phyloP scores from a whole-genome alignment of 92 coral and sea anemone species.

The Hydrozoanthus gracilis region DNA sequence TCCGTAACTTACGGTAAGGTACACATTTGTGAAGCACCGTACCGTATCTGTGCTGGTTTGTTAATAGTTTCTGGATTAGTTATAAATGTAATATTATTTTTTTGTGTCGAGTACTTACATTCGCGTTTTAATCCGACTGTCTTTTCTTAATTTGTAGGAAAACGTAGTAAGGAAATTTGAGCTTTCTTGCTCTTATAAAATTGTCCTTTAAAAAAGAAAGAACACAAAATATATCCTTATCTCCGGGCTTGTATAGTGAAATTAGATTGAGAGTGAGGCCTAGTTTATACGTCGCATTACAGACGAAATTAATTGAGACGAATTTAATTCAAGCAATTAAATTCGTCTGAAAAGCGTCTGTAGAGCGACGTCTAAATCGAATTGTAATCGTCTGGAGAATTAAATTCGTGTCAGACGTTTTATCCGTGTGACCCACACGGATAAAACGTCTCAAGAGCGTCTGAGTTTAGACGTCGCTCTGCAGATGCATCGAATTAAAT shows the following conservation, averaged over 20 bases:
- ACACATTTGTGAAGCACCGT: constrained; percentile 6
- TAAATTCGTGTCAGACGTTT: too few relatives aligned
- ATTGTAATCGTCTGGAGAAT: too few relatives aligned
- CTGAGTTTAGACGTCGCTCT: too few relatives aligned
- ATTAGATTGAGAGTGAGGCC: constrained; percentile 4
- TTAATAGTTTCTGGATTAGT: constrained; percentile 2
- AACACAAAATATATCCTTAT: constrained; percentile 1
- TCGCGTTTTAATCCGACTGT: constrained; percentile 6
- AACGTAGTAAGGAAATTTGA: constrained; percentile 3
- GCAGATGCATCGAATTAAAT: too few relatives aligned
- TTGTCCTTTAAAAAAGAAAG: constrained; percentile 2
- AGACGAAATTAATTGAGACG: too few relatives aligned
- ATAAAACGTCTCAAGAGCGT: too few relatives aligned
- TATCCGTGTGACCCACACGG: too few relatives aligned
- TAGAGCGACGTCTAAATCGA: too few relatives aligned
- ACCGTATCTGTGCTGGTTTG: constrained; percentile 6
- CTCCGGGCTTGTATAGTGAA: too few relatives aligned
- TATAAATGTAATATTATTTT: neutral
- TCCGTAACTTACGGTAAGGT: constrained; percentile 6
- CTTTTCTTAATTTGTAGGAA: constrained; percentile 2
- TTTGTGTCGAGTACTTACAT: constrained; percentile 4
- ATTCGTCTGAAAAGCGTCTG: too few relatives aligned
- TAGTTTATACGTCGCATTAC: too few relatives aligned
- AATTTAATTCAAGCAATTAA: too few relatives aligned
- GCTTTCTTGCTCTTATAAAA: constrained; percentile 3